Conservation (phyloP, 2,888 invertebrate species). For the Callyntrura sp. region DNA sequence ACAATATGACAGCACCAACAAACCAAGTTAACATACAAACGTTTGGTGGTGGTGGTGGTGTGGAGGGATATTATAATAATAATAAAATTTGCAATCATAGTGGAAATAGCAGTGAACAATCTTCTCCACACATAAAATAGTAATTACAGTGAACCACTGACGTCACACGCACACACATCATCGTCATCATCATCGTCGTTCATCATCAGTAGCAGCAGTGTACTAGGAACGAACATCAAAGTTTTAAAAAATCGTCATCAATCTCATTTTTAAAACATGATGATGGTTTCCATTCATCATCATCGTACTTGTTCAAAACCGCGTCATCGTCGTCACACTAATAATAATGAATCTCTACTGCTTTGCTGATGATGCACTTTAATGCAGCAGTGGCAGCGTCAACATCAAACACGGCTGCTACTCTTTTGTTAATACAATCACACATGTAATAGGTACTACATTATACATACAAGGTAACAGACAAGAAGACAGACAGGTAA, state of each 20-base stretch:
- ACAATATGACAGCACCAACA: constrained; percentile 3
- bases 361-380: constrained; percentile 40
- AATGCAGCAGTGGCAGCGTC: background rate
- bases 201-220: constrained; percentile 21
- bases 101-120: constrained; percentile 21
- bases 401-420: constrained; percentile 3
- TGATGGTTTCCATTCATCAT: constrained; percentile 64
- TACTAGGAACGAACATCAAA: background rate
- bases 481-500: constrained; percentile 29
- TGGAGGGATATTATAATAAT: constrained; percentile 43
- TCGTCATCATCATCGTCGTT: constrained; percentile 55
- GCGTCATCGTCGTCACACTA: constrained; percentile 34
- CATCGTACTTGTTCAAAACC: constrained; percentile 27
- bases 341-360: constrained; percentile 25
- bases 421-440: constrained; percentile 26
- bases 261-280: constrained; percentile 71
- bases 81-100: constrained; percentile 37
- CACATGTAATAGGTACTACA: background rate
- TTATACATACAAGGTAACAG: constrained; percentile 11
- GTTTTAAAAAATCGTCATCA: constrained; percentile 49
- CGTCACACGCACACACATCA: constrained; percentile 65
- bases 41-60: constrained; percentile 23
- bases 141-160: constrained; percentile 56
- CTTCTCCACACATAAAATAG: constrained; percentile 52
- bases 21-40: background rate